These are phyloP conservation scores for Oligia fasciuncula DNA, from an alignment of 2,888 invertebrate genomes.

Conservation along the genomic window DNA sequence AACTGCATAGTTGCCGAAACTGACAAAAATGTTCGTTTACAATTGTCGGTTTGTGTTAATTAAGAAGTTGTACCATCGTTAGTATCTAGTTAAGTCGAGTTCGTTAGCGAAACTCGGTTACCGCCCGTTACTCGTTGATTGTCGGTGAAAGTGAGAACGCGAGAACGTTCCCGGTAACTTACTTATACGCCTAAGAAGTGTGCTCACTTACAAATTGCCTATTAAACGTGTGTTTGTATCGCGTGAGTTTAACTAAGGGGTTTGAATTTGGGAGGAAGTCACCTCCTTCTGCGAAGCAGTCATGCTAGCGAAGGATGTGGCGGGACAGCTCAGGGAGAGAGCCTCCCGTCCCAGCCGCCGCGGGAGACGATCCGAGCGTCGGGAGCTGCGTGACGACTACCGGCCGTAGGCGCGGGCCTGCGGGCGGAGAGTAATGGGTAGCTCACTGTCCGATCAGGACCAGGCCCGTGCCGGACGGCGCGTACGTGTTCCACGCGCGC, in stretches of 20 bases:
- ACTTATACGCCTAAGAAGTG: slow-evolving; percentile 56
- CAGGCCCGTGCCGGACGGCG: too few relatives aligned
- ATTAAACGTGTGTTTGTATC: slow-evolving; percentile 39
- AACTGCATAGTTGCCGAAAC: slow-evolving; percentile 50
- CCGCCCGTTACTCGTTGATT: slow-evolving; percentile 81
- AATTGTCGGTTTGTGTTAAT: slow-evolving; percentile 80
- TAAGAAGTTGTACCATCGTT: slow-evolving; percentile 83
- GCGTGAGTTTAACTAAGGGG: neutral
- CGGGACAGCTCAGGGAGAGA: too few relatives aligned
- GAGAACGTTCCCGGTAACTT: slow-evolving; percentile 64
- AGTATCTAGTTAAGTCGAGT: slow-evolving; percentile 84
- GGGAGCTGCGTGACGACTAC: too few relatives aligned
- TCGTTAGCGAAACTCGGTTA: slow-evolving; percentile 86
- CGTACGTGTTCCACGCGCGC: too few relatives aligned
- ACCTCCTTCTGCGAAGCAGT: too few relatives aligned
- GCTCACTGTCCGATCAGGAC: too few relatives aligned
- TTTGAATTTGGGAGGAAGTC: too few relatives aligned
- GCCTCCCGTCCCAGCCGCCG: too few relatives aligned
- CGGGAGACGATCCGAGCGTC: too few relatives aligned
- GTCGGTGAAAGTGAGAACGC: slow-evolving; percentile 81
- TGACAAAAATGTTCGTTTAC: slow-evolving; percentile 73
- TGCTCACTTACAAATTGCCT: slow-evolving; percentile 58
- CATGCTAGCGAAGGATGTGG: too few relatives aligned
- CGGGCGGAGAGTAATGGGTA: too few relatives aligned
- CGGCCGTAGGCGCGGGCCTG: too few relatives aligned